Percentiles rank a stretch among this genome's conserved stretches.
phyloP scores from a whole-genome alignment of 2,113 vertebrate genomes.

The Alaudala cheleensis region DNA sequence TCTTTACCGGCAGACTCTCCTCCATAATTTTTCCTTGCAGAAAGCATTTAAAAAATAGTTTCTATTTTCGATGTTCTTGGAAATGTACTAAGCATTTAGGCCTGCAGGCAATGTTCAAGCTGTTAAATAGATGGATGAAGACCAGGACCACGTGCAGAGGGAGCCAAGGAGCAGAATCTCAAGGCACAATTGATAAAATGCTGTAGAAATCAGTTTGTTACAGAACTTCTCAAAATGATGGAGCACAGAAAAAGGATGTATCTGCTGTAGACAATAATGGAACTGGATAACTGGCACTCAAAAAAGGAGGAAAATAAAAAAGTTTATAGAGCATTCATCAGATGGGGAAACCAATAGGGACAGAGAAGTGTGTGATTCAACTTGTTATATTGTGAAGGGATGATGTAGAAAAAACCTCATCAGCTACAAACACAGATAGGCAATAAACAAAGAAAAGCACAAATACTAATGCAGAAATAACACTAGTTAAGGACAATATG shows the following conservation, averaged over 20 bases:
- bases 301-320: background rate
- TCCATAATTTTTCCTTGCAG: background rate
- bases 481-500: background rate
- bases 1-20: background rate
- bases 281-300: background rate
- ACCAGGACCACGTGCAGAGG: background rate
- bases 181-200: background rate
- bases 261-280: background rate
- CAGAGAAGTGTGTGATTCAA: background rate
- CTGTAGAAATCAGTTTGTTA: background rate
- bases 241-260: background rate
- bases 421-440: background rate
- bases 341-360: background rate
- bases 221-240: background rate
- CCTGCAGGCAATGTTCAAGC: background rate
- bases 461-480: background rate
- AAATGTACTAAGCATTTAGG: background rate
- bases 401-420: background rate
- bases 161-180: background rate
- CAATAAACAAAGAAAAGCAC: background rate
- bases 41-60: background rate
- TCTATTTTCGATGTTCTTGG: background rate
- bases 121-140: background rate
- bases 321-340: background rate
- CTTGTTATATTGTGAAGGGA: background rate